These are phyloP conservation scores for Rhopilema esculentum DNA, from an alignment of 30 jellyfish, hydroid and myxozoan species.

Conservation along the genomic window DNA sequence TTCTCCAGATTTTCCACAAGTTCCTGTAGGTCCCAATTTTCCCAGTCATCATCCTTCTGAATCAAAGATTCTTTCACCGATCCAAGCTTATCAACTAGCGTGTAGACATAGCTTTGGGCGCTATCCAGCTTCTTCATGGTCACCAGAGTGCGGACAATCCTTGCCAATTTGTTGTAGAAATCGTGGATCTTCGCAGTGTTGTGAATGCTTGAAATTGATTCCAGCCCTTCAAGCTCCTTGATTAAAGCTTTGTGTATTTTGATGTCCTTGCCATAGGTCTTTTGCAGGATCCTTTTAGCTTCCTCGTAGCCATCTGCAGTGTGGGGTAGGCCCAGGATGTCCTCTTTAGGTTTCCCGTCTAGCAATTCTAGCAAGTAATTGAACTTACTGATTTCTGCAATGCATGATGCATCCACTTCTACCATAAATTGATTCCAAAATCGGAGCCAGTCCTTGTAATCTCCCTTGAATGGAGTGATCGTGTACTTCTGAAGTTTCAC, in stretches of 20 bases:
- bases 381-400: conserved; percentile 62
- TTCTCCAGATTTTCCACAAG: conserved; percentile 48
- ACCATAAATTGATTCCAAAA: conserved; percentile 70
- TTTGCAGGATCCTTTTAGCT: conserved; percentile 54
- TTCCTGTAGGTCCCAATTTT: conserved; percentile 60
- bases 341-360: conserved; percentile 70
- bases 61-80: conserved; percentile 30
- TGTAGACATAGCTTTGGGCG: conserved; percentile 51
- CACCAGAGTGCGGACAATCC: conserved; percentile 50
- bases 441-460: conserved; percentile 63
- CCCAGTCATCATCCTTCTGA: conserved; percentile 58
- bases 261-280: conserved; percentile 43
- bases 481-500: conserved; percentile 50
- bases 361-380: conserved; percentile 47
- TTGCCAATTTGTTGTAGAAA: conserved; percentile 60
- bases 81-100: conserved; percentile 53
- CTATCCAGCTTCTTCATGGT: conserved; percentile 59
- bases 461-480: conserved; percentile 59
- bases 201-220: conserved; percentile 21
- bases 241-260: conserved; percentile 56
- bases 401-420: conserved; percentile 53
- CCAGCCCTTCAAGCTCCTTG: conserved; percentile 42
- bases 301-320: conserved; percentile 59
- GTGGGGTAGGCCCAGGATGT: conserved; percentile 67
- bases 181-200: conserved; percentile 28